These are phyloP conservation scores for Triplophysa dalaica DNA, from an alignment of 2,113 vertebrate genomes.

Conservation along the genomic window DNA sequence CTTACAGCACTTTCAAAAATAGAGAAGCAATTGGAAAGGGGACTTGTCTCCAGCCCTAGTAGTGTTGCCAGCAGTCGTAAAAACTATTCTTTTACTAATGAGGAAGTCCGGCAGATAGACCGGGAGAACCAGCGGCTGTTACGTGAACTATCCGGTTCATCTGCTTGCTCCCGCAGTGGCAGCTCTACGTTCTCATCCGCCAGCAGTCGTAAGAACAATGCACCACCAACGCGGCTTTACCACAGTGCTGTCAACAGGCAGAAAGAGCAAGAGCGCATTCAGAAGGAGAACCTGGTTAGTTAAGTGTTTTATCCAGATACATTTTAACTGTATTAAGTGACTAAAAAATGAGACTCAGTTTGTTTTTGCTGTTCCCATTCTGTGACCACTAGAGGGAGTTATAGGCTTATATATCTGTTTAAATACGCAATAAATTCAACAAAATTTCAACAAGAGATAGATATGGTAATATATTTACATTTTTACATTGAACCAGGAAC, in stretches of 20 bases:
- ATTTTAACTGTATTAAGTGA: neutral
- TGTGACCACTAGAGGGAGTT: constrained; percentile 6
- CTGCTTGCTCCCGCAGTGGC: constrained; percentile 63
- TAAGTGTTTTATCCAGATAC: neutral
- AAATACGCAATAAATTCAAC: no score
- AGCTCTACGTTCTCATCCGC: constrained; percentile 55
- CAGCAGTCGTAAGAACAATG: constrained; percentile 37
- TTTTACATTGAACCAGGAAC: no score
- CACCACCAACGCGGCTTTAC: constrained; percentile 66
- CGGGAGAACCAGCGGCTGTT: constrained; percentile 90
- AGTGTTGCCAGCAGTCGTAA: constrained; percentile 66
- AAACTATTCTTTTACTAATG: constrained; percentile 88
- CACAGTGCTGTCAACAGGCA: constrained; percentile 89
- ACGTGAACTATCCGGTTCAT: constrained; percentile 78
- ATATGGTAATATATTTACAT: neutral
- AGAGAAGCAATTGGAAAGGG: constrained; percentile 18
- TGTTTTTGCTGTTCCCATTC: neutral
- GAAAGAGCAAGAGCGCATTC: constrained; percentile 87
- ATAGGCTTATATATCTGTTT: neutral
- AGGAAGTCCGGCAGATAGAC: constrained; percentile 86
- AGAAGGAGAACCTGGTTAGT: constrained; percentile 91
- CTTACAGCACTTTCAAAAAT: neutral
- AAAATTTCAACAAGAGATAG: no score
- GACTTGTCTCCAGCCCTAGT: constrained; percentile 65
- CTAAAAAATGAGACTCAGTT: neutral